These are phyloP conservation scores for Cynoglossus semilaevis DNA, from an alignment of 2,113 vertebrate species.

Conservation along the genomic window DNA sequence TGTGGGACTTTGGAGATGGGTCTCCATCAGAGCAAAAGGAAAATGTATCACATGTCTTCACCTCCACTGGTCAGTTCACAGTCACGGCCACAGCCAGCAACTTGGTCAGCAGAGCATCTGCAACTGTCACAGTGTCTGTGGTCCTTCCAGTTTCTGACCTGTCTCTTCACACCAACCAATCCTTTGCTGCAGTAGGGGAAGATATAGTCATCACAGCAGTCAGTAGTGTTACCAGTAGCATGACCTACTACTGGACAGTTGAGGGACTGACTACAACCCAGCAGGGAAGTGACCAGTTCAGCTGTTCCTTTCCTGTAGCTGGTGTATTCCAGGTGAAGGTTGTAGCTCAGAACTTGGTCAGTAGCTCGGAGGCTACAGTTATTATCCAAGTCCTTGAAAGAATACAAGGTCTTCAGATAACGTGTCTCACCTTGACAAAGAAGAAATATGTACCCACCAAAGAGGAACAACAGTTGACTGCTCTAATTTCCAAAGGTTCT, in stretches of 20 bases:
- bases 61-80: constrained; percentile 56
- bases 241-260: constrained; percentile 71
- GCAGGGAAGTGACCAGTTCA: constrained; percentile 54
- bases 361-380: constrained; percentile 51
- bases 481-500: constrained; percentile 66
- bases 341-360: constrained; percentile 62
- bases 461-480: constrained; percentile 56
- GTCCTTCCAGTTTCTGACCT: constrained; percentile 60
- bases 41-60: constrained; percentile 68
- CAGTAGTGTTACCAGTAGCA: constrained; percentile 52
- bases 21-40: constrained; percentile 32
- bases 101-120: constrained; percentile 60
- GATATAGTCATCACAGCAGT: constrained; percentile 59
- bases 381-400: constrained; percentile 68
- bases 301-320: constrained; percentile 60
- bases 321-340: constrained; percentile 68
- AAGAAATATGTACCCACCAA: constrained; percentile 61
- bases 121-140: constrained; percentile 52
- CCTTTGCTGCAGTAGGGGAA: constrained; percentile 56
- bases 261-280: constrained; percentile 34
- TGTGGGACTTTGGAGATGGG: constrained; percentile 80
- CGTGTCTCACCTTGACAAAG: constrained; percentile 46
- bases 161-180: constrained; percentile 47
- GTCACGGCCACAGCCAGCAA: constrained; percentile 68
- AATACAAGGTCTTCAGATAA: constrained; percentile 66